Evolutionary conservation across 2,113 vertebrate species (phyloP).

Genomic region (Lethenteron camtschaticum): DNA sequence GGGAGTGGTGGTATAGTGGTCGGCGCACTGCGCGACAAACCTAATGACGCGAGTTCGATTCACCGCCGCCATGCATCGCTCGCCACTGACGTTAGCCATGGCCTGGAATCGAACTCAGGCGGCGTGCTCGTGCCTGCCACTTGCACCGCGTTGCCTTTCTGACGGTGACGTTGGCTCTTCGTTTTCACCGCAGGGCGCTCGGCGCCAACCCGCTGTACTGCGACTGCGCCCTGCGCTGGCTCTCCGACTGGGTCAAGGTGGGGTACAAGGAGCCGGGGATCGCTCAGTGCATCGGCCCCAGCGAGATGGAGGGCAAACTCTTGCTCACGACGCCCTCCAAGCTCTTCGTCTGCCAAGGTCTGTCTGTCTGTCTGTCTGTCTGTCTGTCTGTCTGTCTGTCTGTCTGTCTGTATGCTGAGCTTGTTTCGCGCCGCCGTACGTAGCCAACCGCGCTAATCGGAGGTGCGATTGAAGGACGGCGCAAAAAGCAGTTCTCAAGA

Average conservation of each 20-base stretch:
- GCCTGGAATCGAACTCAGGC: too few species aligned
- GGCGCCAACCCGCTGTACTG: slow-evolving; percentile 90
- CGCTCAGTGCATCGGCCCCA: slow-evolving; percentile 69
- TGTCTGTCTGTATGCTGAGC: neutral
- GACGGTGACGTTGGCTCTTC: too few species aligned
- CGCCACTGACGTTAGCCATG: too few species aligned
- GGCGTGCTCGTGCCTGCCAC: too few species aligned
- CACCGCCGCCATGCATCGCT: too few species aligned
- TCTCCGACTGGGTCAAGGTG: slow-evolving; percentile 94
- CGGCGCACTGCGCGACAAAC: too few species aligned
- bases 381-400: slow-evolving; percentile 17
- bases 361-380: slow-evolving; percentile 16
- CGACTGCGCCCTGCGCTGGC: slow-evolving; percentile 94
- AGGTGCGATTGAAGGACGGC: neutral
- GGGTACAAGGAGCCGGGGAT: slow-evolving; percentile 96
- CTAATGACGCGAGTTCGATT: too few species aligned
- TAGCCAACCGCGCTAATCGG: neutral
- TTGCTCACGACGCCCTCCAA: slow-evolving; percentile 91
- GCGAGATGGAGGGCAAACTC: slow-evolving; percentile 88
- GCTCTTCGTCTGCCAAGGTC: slow-evolving; percentile 93
- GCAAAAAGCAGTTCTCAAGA: neutral
- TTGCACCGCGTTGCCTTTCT: too few species aligned
- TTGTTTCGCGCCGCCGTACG: neutral
- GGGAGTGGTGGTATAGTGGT: too few species aligned
- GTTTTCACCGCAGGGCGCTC: slow-evolving; percentile 40